phyloP scores from a whole-genome alignment of 2,888 invertebrate species.

The Vannuccia rotundouncinata region DNA sequence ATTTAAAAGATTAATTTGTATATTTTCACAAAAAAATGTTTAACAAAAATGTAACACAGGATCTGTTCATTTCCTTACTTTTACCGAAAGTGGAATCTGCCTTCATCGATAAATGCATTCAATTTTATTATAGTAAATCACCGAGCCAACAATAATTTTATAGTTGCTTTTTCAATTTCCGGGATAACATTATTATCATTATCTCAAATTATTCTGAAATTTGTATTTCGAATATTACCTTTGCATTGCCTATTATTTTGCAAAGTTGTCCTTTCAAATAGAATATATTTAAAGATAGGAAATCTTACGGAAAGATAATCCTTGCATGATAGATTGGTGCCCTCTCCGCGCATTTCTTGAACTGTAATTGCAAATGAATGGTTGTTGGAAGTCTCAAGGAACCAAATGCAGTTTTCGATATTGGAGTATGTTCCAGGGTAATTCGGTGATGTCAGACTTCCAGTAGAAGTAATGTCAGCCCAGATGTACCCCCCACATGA shows the following conservation, averaged over 20 bases:
- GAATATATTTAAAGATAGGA: not conserved
- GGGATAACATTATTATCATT: too few species aligned
- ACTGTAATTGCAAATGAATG: not conserved
- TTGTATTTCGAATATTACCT: too few species aligned
- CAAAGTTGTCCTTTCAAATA: too few species aligned
- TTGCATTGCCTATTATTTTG: too few species aligned
- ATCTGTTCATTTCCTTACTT: too few species aligned
- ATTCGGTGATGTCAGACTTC: not conserved
- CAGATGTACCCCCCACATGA: not conserved
- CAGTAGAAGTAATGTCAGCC: not conserved
- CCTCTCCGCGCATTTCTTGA: not conserved
- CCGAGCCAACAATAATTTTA: too few species aligned
- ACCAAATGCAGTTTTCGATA: not conserved
- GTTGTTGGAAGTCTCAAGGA: not conserved
- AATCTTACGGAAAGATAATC: not conserved
- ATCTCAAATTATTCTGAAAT: too few species aligned
- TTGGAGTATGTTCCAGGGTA: not conserved
- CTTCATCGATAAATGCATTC: too few species aligned
- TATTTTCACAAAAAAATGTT: not conserved
- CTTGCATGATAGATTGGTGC: not conserved
- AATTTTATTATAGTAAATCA: too few species aligned
- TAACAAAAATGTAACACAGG: too few species aligned
- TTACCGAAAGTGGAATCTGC: too few species aligned
- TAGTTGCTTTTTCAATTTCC: too few species aligned
- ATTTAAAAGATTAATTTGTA: not conserved